Base-by-base conservation (phyloP, 1,140 invertebrate species). In the Microplitis demolitor region DNA sequence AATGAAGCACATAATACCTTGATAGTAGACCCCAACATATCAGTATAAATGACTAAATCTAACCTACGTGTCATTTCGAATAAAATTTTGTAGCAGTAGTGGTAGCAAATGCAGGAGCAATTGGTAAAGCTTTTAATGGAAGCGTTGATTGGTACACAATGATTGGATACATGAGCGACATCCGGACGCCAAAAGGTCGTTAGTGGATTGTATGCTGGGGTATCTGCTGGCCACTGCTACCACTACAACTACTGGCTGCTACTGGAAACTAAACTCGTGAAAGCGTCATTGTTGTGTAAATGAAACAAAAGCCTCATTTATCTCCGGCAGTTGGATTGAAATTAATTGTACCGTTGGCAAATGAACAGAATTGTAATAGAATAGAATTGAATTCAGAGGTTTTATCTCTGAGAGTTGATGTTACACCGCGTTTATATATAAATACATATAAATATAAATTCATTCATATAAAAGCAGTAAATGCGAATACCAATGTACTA, bases 91-190 rank as follows among this genome's bases (percentile, higher is more conserved):
- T 37, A 14, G n/a, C 45, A 54, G 31, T 51, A 35, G 58, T 45
- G 24, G 39, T 37, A 14, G n/a, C 45, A 54, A 50, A 63, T 54
- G 58, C 50, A 53, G 35, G 70, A 71, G 13, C 51, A 35, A 71
- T 71, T 71, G 70, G 62, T 62, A 66, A 45, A 66, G 62, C n/a
- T 16, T 71, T 66, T 71, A 71, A 71, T 71, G 70, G 70, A 71
- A 71, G 54, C 51, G 70, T 71, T 62, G 70, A 71, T 71, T 71
- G 62, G 62, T 66, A 51, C 56, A 61, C 68, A 62, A 63, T 66
- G 33, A 39, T 24, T 51, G 16, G 51, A n/a, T 66, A 58, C 14
- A 71, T 66, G 53, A 66, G 70, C 70, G 70, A 66, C 70, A 71
- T 9, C 35, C 70, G 62, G 70, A 71, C 70, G 70, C 70, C 70